Evolutionary conservation across 1,140 invertebrate species (phyloP), one percentile per base, ranked within the genome.

Genomic region (Frieseomelitta varia): DNA sequence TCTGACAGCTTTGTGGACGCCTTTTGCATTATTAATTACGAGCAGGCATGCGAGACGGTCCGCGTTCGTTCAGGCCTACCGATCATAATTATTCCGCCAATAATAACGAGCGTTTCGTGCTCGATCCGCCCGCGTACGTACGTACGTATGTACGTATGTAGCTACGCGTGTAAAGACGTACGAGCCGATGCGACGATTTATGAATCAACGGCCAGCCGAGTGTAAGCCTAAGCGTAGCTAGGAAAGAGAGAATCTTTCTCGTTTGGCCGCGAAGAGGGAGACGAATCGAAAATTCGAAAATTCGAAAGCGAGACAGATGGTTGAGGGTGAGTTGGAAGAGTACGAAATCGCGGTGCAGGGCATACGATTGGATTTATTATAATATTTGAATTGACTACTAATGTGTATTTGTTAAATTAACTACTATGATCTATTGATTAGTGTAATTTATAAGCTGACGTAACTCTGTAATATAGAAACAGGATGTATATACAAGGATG

Each of bases 21-120:
- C 87, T 91, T 89, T 89, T 88, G 87, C 91, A 89, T 93, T 94
- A 94, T 95, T 94, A 94, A 95, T 95, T 94, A 94, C 93, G 92
- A 92, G 91, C 93, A 93, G 90, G 93, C 94, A 94, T 94, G 94
- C 93, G 93, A 94, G 92, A 94, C 93, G 91, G 92, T 93, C 92
- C 84, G 39, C 51, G 56, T 47, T 39, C 74, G 74, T 76, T 88
- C 84, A 47, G 39, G 74, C 85, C 90, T 91, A 90, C 88, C 86
- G 90, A 91, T 92, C 91, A 91, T 92, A 91, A 91, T 91, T 89
- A 85, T 85, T 90, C 87, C 77, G 72, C 83, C 87, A 87, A 87
- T 89, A 81, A 77, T 90, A 91, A 92, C 90, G 86, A 77, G 67
- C 79, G 79, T 55, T 69, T 24, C 79, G 77, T 63, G 68, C 63